Evolutionary conservation across 2,888 invertebrate genomes (phyloP), one percentile per base, ranked within the genome.

Genomic region (Sycophila texana): DNA sequence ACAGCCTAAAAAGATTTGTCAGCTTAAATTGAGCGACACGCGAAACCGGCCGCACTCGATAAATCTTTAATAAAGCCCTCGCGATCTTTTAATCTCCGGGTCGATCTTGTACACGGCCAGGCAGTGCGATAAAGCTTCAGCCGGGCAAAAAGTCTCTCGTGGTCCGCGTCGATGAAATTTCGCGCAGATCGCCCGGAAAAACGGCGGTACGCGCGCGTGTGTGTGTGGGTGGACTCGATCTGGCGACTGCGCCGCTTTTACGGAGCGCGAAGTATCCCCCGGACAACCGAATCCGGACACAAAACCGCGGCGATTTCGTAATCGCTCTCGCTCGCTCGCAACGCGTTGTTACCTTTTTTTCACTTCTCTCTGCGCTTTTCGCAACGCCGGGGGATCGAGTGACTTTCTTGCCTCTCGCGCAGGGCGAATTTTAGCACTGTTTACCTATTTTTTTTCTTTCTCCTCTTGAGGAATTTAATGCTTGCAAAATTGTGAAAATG

Each of bases 221-320:
- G 13, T 76, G 68, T 18, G 13, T 76, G 68, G 74, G 74, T 74
- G 66, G 66, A 30, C 26, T 18, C 65, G 60, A 61, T 61, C 51
- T 14, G 18, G 18, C 1, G 67, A 4, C 20, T 51, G 39, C 39
- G 7, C 39, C 22, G 49, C 20, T 12, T 26, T 79, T 74, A 65
- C 75, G 53, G 72, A 66, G 61, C 72, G 47, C 57, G 18, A 51
- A 47, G n/a, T 58, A 14, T 26, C 14, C 16, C 30, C 61, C 49
- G 61, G 63, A n/a, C 20, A 47, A 57, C 20, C 58, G 49, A 63
- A 73, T 65, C 49, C 60, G 71, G 7, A 18, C 26, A 39, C 61
- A 65, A 74, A 74, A 81, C 74, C 60, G 71, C 74, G 74, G 57
- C 74, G 73, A 73, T 80, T 81, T 71, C 60, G 63, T 72, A 61